These are phyloP conservation scores for Pleuronectes platessa DNA, from an alignment of 2,113 vertebrate genomes.

Conservation along the genomic window DNA sequence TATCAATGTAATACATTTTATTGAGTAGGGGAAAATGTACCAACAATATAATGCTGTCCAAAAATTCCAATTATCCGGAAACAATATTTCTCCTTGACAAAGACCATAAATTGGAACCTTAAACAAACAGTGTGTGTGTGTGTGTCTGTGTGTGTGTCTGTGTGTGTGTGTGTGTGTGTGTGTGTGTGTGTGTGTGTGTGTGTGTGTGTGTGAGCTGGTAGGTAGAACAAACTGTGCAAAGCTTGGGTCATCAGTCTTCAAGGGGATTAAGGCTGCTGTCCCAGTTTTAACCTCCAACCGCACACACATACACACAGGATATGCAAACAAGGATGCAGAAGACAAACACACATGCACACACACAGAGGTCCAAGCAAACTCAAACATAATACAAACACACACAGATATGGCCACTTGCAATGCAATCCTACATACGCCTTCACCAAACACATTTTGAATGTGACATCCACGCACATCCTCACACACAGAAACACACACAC, in stretches of 20 bases:
- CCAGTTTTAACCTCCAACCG: slow-evolving; percentile 36
- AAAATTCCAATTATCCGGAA: slow-evolving; percentile 59
- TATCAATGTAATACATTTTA: neutral
- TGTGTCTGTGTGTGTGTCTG: neutral
- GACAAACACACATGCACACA: slow-evolving; percentile 7
- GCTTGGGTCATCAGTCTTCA: slow-evolving; percentile 61
- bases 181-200: neutral
- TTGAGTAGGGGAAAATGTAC: slow-evolving; percentile 42
- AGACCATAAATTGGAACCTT: slow-evolving; percentile 31
- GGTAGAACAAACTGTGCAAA: slow-evolving; percentile 38
- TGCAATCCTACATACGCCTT: too few relatives aligned
- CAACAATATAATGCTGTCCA: slow-evolving; percentile 33
- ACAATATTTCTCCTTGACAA: slow-evolving; percentile 56
- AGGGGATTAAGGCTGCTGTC: slow-evolving; percentile 51
- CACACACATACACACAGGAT: neutral
- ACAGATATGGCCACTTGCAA: too few relatives aligned
- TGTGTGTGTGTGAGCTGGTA: neutral
- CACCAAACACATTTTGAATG: too few relatives aligned
- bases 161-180: slow-evolving; percentile 1
- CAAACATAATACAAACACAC: too few relatives aligned
- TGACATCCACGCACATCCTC: too few relatives aligned
- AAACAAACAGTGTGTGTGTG: slow-evolving; percentile 18
- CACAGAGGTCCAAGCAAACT: neutral
- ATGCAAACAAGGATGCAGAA: neutral
- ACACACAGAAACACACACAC: neutral